Conservation (phyloP, 2,888 invertebrate species). For the Melinaea marsaeus region DNA sequence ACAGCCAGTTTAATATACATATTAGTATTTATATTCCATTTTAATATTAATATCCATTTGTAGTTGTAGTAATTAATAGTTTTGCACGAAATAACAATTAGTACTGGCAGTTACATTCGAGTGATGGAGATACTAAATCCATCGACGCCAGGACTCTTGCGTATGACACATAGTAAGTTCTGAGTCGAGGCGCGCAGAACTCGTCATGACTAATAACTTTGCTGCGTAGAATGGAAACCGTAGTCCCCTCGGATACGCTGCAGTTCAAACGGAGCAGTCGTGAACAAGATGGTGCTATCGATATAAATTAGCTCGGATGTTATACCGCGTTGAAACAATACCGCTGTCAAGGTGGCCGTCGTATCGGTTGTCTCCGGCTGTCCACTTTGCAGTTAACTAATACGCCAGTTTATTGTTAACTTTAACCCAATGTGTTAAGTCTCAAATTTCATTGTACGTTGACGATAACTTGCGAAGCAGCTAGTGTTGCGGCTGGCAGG, state of each 20-base stretch:
- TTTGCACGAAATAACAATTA: not conserved
- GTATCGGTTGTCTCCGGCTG: conserved; percentile 54
- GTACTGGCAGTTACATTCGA: conserved; percentile 11
- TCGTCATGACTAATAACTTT: conserved; percentile 32
- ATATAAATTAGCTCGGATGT: conserved; percentile 69
- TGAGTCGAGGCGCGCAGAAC: too few species aligned
- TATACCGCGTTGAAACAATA: conserved; percentile 64
- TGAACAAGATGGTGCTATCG: conserved; percentile 61
- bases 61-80: not conserved
- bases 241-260: conserved; percentile 30
- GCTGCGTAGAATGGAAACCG: conserved; percentile 31
- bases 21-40: not conserved
- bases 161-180: conserved; percentile 29
- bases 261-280: conserved; percentile 42
- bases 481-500: conserved; percentile 67
- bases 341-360: conserved; percentile 64
- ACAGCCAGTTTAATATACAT: not conserved
- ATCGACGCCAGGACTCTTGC: conserved; percentile 26
- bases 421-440: conserved; percentile 37
- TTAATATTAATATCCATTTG: not conserved
- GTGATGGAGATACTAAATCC: conserved; percentile 29
- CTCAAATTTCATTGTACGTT: conserved; percentile 36
- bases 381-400: conserved; percentile 48
- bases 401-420: conserved; percentile 34
- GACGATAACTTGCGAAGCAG: conserved; percentile 47